Evolutionary conservation across 2,888 invertebrate genomes (phyloP), one percentile per base, ranked within the genome.

Genomic region (Ormyrus pomaceus): DNA sequence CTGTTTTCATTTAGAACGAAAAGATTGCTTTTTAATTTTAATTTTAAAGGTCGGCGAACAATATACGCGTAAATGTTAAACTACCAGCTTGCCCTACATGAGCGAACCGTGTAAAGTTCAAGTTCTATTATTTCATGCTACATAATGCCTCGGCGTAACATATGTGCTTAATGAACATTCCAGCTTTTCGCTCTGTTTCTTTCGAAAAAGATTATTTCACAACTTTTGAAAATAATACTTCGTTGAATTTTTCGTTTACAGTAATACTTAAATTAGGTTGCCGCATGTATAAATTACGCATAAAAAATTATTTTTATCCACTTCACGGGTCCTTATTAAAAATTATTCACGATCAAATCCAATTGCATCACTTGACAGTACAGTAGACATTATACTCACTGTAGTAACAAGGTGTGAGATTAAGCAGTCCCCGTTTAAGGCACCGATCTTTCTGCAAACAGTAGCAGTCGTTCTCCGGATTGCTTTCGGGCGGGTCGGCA

Each of bases 321-420:
- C 19, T 19, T 19, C 1, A 2, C 19, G 5, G 7, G 0, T 66
- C 2, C 10, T 8, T 19, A 4, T 51, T 19, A 19, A 19, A 53
- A 13, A 51, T 19, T 13, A 66, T 45, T 66, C 4, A 19, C 3
- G 6, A 5, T 53, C 13, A 5, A 46, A 8, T 13, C 4, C 11
- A 7, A 45, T 11, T 64, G 19, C 19, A 19, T 19, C 19, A 1
- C 1, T 19, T 1, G 62, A 61, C 19, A n/a, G 48, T 48, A 55
- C 53, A 61, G 74, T 59, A 58, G 59, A 53, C 2, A 6, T 19
- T 58, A 71, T 82, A 88, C 93, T 92, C 86, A 95, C 95, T 93
- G 88, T 94, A 94, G 85, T 95, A 94, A 87, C 95, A 96, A 0
- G 94, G 93, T 0, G 94, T 94, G 7, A 95, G 87, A 86, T 94